phyloP scores from a whole-genome alignment of 2,113 vertebrate species.

The Tamias sibiricus region DNA sequence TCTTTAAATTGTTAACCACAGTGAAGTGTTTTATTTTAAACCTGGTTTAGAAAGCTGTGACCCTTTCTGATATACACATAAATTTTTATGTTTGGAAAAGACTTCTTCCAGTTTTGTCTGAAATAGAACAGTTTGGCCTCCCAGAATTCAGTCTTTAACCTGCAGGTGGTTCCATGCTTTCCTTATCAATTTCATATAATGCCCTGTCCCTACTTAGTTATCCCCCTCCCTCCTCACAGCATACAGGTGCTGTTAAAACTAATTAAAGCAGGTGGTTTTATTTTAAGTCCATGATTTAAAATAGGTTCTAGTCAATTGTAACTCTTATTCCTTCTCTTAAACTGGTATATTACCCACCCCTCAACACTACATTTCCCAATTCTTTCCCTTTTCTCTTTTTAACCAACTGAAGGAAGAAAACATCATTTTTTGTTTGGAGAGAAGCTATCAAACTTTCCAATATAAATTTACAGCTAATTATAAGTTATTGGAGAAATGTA shows the following conservation, averaged over 20 bases:
- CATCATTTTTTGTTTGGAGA: constrained; percentile 19
- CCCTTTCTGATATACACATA: neutral
- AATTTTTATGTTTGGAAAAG: constrained; percentile 9
- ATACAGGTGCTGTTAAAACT: neutral
- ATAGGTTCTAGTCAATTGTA: neutral
- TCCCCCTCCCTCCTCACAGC: neutral
- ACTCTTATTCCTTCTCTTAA: neutral
- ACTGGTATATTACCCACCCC: neutral
- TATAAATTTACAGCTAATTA: constrained; percentile 38
- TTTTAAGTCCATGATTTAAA: constrained; percentile 30
- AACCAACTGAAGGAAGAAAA: neutral
- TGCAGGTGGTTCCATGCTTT: neutral
- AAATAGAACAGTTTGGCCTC: constrained; percentile 22
- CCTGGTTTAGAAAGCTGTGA: neutral
- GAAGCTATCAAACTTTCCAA: neutral
- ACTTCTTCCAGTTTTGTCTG: constrained; percentile 14
- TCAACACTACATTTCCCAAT: neutral
- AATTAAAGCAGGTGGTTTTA: constrained; percentile 8
- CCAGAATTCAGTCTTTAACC: constrained; percentile 14
- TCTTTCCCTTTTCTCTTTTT: neutral
- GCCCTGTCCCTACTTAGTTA: neutral
- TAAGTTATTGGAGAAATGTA: constrained; percentile 20
- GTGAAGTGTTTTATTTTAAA: constrained; percentile 27
- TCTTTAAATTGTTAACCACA: constrained; percentile 58
- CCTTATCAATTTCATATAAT: constrained; percentile 16